Evolutionary conservation across 2,113 vertebrate species (phyloP), one percentile per base, ranked within the genome.

Genomic region (Haemorhous mexicanus): DNA sequence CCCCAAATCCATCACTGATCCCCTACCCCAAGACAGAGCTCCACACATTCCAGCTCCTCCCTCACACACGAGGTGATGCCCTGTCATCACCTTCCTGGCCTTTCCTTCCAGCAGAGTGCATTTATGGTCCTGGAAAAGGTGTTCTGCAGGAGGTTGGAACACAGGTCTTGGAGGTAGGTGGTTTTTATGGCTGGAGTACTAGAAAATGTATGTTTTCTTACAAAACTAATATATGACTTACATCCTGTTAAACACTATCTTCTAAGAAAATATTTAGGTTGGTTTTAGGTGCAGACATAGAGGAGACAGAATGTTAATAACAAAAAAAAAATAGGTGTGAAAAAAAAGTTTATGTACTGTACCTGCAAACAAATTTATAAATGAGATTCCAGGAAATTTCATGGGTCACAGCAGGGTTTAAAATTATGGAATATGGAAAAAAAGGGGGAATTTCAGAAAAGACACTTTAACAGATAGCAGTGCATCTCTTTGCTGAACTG

Each of bases 211-310:
- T 96, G 91, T 93, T 97, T 97, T 97, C 62, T 97, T 96, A 92
- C 55, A 95, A 89, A 96, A 91, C 81, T 94, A 96, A 92, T 95
- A 79, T 62, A 78, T 94, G 75, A 93, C 79, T 96, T 96, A 30
- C 89, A 94, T 97, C 87, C 88, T 96, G 87, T 96, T 97, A 96
- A 96, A 96, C 97, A 96, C 68, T 80, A 85, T 96, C 91, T 92
- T 97, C 90, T 91, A 93, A 94, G 84, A 96, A 97, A 97, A 96
- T 97, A 96, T 87, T 97, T 95, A 91, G 80, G 90, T 97, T 97
- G 94, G 78, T 94, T 97, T 97, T 93, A 96, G 92, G 79, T 94
- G 64, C 96, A 96, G 95, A 95, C 94, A 91, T 64, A 78, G 90
- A 94, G 94, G 94, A 93, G 95, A 96, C 94, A 88, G 86, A 92